phyloP scores from a whole-genome alignment of 2,797 vertebrate species.

The Platyrinchus mystaceus region DNA sequence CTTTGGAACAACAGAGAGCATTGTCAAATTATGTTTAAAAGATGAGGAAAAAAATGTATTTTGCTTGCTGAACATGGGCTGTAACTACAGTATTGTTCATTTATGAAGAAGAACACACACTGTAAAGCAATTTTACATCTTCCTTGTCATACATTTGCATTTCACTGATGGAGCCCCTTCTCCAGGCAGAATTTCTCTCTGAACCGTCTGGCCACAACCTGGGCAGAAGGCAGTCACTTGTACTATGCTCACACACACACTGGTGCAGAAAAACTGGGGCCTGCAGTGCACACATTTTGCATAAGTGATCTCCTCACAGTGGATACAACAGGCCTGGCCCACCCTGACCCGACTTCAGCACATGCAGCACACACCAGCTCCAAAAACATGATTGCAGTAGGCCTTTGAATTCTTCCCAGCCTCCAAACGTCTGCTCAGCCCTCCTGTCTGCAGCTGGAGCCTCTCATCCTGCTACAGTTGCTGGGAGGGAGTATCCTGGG shows the following conservation, averaged over 20 bases:
- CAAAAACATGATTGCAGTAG: fast-evolving
- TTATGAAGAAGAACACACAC: neutral
- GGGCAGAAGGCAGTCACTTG: neutral
- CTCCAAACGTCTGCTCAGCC: neutral
- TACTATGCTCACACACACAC: fast-evolving
- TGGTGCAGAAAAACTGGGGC: fast-evolving
- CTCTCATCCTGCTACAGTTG: neutral
- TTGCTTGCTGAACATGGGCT: neutral
- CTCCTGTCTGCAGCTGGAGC: fast-evolving
- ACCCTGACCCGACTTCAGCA: no score
- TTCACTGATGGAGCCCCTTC: neutral
- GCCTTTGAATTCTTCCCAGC: neutral
- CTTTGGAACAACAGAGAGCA: neutral
- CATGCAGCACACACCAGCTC: neutral
- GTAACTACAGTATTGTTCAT: neutral
- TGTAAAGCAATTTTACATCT: neutral
- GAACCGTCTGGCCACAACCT: neutral
- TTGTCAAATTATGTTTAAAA: neutral
- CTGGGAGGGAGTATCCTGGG: neutral
- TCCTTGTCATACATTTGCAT: neutral
- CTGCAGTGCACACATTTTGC: neutral
- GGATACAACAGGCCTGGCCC: neutral
- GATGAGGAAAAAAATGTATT: neutral
- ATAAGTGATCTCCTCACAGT: neutral
- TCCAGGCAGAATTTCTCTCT: neutral